phyloP scores from a whole-genome alignment of 2,888 invertebrate genomes.

The Anorthoa munda region DNA sequence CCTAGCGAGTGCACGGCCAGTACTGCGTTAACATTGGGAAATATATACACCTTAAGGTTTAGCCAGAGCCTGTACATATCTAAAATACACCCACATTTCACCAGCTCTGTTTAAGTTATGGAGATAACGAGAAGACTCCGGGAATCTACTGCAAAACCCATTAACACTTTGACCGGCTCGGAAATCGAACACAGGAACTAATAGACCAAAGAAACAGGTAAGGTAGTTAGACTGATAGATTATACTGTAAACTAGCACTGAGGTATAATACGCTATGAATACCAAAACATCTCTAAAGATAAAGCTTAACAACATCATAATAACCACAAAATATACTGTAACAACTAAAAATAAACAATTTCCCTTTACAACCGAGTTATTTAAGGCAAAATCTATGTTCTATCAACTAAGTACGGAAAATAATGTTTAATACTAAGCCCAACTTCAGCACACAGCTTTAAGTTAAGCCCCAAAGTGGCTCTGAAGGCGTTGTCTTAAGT shows the following conservation, averaged over 20 bases:
- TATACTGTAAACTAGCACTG: neutral
- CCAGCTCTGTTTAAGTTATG: too few species aligned
- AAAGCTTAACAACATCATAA: neutral
- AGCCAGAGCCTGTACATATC: too few species aligned
- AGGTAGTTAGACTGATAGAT: neutral
- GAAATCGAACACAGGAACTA: too few species aligned
- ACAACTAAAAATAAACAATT: constrained; percentile 9
- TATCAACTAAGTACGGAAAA: constrained; percentile 57
- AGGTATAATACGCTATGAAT: neutral
- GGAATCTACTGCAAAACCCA: too few species aligned
- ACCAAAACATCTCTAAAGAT: neutral
- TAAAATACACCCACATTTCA: too few species aligned
- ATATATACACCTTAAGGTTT: too few species aligned
- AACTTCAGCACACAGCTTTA: constrained; percentile 67
- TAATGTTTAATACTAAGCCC: constrained; percentile 62
- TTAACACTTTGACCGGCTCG: too few species aligned
- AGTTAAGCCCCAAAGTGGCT: constrained; percentile 70
- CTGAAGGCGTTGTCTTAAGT: constrained; percentile 69
- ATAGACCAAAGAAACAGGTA: neutral
- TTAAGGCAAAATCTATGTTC: constrained; percentile 61
- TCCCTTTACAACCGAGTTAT: constrained; percentile 18
- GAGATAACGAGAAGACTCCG: too few species aligned
- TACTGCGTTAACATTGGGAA: too few species aligned
- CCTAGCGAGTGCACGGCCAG: too few species aligned
- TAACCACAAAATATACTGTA: constrained; percentile 5